Evolutionary conservation across 2,797 vertebrate genomes (phyloP).

Genomic region (Sebastes vulpes): DNA sequence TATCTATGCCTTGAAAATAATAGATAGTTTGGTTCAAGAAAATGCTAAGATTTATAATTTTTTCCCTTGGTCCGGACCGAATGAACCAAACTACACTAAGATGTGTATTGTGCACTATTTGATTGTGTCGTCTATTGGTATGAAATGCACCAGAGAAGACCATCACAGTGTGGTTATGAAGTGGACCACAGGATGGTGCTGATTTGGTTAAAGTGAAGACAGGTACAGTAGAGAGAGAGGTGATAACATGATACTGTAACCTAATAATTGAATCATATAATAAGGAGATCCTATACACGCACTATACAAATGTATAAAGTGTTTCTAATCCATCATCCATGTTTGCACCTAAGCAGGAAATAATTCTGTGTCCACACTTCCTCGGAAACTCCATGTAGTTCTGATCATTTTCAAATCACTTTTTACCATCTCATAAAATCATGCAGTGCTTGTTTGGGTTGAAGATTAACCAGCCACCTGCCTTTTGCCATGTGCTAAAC

Average conservation of each 20-base stretch:
- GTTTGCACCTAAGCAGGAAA: background rate
- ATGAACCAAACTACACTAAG: too few species aligned
- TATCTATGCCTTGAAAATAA: background rate
- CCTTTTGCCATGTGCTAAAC: background rate
- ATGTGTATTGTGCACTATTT: background rate
- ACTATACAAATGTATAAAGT: background rate
- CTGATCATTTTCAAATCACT: background rate
- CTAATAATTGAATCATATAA: background rate
- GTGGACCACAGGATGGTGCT: background rate
- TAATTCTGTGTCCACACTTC: background rate
- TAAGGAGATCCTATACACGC: background rate
- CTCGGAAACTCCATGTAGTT: background rate
- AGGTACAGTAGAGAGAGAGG: background rate
- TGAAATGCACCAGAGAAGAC: background rate
- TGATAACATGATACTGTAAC: background rate
- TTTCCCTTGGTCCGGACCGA: too few species aligned
- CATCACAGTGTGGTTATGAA: background rate
- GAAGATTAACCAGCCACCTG: slow-evolving; percentile 20
- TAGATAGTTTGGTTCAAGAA: background rate
- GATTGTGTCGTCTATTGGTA: background rate
- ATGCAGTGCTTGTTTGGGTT: background rate
- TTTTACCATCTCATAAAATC: background rate
- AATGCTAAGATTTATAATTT: too few species aligned
- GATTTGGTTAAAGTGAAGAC: background rate
- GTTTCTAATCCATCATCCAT: background rate